phyloP scores from a whole-genome alignment of 1,140 invertebrate genomes.

The Lasioglossum baleicum region DNA sequence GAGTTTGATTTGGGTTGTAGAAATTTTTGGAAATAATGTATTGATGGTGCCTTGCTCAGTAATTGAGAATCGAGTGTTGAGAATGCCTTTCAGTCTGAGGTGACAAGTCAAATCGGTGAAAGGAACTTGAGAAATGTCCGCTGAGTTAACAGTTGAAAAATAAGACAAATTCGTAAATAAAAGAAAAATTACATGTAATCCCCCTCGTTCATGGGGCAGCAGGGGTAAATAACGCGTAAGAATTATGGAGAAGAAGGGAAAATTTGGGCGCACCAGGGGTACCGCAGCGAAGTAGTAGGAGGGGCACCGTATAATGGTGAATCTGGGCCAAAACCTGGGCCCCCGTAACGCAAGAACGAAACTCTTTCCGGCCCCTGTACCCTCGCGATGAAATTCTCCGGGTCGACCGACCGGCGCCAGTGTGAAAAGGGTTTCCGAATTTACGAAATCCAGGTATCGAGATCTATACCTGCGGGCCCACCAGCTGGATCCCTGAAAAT shows the following conservation, averaged over 20 bases:
- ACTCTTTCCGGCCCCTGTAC: conserved; percentile 18
- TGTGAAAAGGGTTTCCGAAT: conserved; percentile 58
- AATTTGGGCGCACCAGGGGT: neutral
- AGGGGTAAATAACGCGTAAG: neutral
- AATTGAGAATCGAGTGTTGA: too few relatives aligned
- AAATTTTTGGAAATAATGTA: too few relatives aligned
- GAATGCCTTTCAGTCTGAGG: too few relatives aligned
- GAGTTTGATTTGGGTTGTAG: too few relatives aligned
- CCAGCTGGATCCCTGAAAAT: conserved; percentile 44
- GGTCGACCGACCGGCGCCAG: conserved; percentile 17
- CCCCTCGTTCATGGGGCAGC: neutral
- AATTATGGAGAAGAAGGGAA: neutral
- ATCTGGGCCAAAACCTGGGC: conserved; percentile 40
- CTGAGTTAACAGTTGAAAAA: too few relatives aligned
- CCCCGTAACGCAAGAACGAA: conserved; percentile 41
- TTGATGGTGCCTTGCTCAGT: too few relatives aligned
- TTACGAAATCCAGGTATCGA: conserved; percentile 54
- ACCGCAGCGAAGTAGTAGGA: neutral
- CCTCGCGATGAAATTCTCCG: conserved; percentile 22
- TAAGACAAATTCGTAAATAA: too few relatives aligned
- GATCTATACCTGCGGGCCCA: conserved; percentile 29
- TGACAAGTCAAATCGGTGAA: too few relatives aligned
- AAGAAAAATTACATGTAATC: too few relatives aligned
- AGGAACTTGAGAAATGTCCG: too few relatives aligned
- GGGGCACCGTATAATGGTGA: neutral